phyloP scores from a whole-genome alignment of 2,888 invertebrate species.

The Allygus modestus region DNA sequence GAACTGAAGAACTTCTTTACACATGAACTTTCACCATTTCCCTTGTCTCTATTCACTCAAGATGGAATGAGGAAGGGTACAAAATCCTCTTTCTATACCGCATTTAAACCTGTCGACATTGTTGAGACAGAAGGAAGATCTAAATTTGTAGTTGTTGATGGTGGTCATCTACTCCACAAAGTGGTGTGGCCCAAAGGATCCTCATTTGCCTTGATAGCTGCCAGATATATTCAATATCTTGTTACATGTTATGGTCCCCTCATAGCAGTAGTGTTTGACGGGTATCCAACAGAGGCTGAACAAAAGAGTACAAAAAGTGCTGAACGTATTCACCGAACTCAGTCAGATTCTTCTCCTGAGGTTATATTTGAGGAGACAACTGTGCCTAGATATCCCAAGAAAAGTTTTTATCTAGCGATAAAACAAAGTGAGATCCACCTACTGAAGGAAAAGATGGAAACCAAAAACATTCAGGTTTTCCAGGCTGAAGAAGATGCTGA shows the following conservation, averaged over 20 bases:
- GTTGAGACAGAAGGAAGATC: no score
- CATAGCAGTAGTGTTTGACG: conserved; percentile 69
- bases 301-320: conserved; percentile 53
- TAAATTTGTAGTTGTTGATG: no score
- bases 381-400: conserved; percentile 66
- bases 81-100: no score
- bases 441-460: conserved; percentile 65
- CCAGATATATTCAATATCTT: conserved; percentile 69
- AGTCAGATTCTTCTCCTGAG: conserved; percentile 62
- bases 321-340: not conserved
- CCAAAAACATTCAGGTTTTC: conserved; percentile 63
- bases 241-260: conserved; percentile 67
- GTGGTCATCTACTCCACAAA: no score
- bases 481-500: conserved; percentile 69
- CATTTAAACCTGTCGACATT: no score
- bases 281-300: conserved; percentile 64
- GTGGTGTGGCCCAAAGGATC: no score
- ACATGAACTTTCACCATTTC: conserved; percentile 68
- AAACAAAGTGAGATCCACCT: conserved; percentile 69
- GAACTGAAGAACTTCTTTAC: conserved; percentile 67
- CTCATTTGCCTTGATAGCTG: conserved; percentile 66
- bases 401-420: conserved; percentile 68
- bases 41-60: no score
- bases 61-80: no score
- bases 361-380: conserved; percentile 67